Evolutionary conservation across 1,140 invertebrate species (phyloP).

Genomic region (Pseudomyrmex flavicornis): DNA sequence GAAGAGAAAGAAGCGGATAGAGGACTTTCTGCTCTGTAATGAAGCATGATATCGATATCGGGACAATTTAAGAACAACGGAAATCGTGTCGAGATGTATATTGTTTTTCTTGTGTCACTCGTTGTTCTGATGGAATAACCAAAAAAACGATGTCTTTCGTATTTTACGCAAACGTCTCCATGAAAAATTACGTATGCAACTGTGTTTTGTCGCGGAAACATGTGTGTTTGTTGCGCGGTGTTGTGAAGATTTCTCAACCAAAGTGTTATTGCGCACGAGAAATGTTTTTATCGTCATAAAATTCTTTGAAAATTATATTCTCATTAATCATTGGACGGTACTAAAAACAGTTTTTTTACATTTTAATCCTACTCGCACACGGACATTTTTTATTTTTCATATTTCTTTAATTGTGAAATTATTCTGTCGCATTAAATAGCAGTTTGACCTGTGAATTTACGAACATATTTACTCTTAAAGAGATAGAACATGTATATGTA

Average conservation of each 20-base stretch:
- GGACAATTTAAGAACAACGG: neutral
- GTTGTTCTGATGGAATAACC: neutral
- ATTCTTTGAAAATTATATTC: neutral
- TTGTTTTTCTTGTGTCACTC: constrained; percentile 5
- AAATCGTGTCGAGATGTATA: neutral
- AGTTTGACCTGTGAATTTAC: neutral
- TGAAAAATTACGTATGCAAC: neutral
- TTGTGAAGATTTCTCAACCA: neutral
- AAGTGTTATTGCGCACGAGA: neutral
- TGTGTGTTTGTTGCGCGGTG: neutral
- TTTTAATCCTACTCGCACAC: no score
- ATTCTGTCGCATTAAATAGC: neutral
- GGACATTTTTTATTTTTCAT: no score
- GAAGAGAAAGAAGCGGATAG: neutral
- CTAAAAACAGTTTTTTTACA: no score
- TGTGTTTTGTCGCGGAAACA: neutral
- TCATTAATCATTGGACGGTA: no score
- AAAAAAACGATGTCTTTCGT: neutral
- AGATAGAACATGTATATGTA: neutral
- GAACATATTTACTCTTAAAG: neutral
- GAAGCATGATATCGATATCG: constrained; percentile 50
- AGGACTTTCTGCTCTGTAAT: constrained; percentile 9
- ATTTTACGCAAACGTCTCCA: constrained; percentile 6
- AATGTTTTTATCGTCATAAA: neutral
- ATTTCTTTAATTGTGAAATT: constrained; percentile 1